Conservation (phyloP, 2,888 invertebrate genomes). For the Luperina testacea region DNA sequence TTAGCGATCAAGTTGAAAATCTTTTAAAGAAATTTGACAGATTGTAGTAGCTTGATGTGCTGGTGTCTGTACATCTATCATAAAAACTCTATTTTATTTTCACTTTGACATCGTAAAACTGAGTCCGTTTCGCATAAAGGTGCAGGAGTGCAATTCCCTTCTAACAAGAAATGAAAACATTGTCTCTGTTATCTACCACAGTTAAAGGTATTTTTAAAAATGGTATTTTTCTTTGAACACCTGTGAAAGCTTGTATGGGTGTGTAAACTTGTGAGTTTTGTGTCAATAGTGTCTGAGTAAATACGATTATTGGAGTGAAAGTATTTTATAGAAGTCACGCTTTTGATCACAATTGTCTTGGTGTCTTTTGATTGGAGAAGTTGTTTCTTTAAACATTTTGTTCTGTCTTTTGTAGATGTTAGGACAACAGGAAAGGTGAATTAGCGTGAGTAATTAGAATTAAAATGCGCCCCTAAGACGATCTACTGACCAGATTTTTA, state of each 20-base stretch:
- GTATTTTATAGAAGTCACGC: constrained; percentile 8
- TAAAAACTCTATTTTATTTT: constrained; percentile 62
- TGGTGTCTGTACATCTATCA: constrained; percentile 28
- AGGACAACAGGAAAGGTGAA: not conserved
- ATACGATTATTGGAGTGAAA: constrained; percentile 18
- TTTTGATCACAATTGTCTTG: constrained; percentile 7
- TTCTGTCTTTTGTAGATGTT: not conserved
- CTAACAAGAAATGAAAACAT: constrained; percentile 61
- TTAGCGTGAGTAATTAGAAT: not conserved
- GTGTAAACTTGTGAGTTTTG: constrained; percentile 30
- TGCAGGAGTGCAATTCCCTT: constrained; percentile 61
- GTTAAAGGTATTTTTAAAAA: constrained; percentile 51
- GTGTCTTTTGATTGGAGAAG: not conserved
- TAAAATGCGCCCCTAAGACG: too few species aligned
- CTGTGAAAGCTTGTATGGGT: constrained; percentile 25
- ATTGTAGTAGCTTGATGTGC: too few species aligned
- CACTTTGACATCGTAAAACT: constrained; percentile 65
- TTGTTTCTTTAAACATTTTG: not conserved
- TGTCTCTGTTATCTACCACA: constrained; percentile 33
- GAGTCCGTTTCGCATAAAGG: constrained; percentile 48
- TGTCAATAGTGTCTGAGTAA: constrained; percentile 42
- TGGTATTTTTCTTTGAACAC: constrained; percentile 41
- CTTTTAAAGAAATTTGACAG: too few species aligned
- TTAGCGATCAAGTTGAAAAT: too few species aligned
- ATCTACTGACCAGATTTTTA: not conserved